These are phyloP conservation scores for Melanaphis sacchari DNA, from an alignment of 1,140 invertebrate genomes.

Conservation along the genomic window DNA sequence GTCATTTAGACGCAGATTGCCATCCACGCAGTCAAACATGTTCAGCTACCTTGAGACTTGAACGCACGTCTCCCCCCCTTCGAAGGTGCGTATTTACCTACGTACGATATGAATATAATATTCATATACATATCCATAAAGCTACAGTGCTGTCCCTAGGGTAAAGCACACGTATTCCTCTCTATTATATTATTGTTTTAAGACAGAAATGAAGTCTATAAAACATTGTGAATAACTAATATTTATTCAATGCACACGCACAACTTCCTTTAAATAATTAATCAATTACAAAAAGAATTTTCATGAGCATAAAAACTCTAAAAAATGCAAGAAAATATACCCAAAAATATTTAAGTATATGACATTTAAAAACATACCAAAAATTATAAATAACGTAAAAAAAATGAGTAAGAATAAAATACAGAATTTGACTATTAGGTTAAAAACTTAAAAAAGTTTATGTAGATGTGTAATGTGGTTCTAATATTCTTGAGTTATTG, in stretches of 20 bases:
- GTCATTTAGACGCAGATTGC: not conserved
- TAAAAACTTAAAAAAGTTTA: too few species aligned
- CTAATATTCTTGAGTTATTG: too few species aligned
- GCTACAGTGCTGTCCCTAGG: too few species aligned
- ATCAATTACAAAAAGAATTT: not conserved
- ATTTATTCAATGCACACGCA: not conserved
- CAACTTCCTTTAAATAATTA: not conserved
- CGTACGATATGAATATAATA: not conserved
- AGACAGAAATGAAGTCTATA: not conserved
- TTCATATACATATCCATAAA: not conserved
- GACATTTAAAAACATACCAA: too few species aligned
- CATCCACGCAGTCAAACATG: not conserved
- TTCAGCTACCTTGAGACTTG: not conserved
- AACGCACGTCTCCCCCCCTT: not conserved
- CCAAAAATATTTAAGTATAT: not conserved
- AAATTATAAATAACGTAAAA: too few species aligned
- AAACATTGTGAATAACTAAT: conserved; percentile 7
- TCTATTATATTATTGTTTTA: not conserved
- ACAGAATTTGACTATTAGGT: too few species aligned
- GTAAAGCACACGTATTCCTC: not conserved
- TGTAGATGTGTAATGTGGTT: too few species aligned
- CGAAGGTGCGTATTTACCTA: not conserved
- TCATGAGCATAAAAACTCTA: not conserved
- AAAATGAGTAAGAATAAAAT: too few species aligned
- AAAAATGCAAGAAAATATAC: not conserved